phyloP scores from a whole-genome alignment of 2,797 vertebrate genomes.

The Pseudomugil tenellus region DNA sequence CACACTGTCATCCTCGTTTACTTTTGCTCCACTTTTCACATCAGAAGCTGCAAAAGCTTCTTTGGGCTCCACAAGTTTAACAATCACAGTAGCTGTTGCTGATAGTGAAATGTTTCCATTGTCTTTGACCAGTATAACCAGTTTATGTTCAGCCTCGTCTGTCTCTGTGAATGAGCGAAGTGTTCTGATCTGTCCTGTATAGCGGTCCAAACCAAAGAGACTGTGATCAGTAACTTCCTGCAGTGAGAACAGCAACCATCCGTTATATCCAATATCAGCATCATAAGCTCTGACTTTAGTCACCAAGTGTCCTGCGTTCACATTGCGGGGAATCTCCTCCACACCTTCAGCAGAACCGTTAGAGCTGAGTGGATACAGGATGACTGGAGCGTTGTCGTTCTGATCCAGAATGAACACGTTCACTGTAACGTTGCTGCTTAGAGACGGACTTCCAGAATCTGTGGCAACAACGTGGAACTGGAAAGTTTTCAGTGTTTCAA shows the following conservation, averaged over 20 bases:
- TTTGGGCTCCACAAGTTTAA: conserved; percentile 59
- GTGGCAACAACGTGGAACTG: conserved; percentile 50
- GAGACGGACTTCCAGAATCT: conserved; percentile 46
- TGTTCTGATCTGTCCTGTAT: conserved; percentile 55
- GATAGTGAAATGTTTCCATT: conserved; percentile 4
- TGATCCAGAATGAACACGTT: no score
- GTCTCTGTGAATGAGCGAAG: conserved; percentile 64
- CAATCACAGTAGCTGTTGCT: conserved; percentile 64
- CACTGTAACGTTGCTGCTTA: no score
- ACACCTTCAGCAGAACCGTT: no score
- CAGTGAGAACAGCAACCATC: conserved; percentile 66
- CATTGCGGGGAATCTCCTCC: no score
- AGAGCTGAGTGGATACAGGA: no score
- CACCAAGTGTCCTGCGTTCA: conserved; percentile 48
- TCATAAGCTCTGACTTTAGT: conserved; percentile 48
- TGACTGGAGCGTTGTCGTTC: no score
- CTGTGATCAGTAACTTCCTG: conserved; percentile 59
- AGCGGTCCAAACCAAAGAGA: conserved; percentile 41
- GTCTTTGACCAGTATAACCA: conserved; percentile 60
- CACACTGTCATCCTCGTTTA: conserved; percentile 5
- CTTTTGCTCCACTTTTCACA: conserved; percentile 18
- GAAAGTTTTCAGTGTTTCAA: conserved; percentile 59
- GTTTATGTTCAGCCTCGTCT: conserved; percentile 67
- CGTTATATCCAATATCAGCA: conserved; percentile 68
- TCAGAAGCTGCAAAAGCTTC: conserved; percentile 68